Evolutionary conservation across 2,113 vertebrate genomes (phyloP).

Genomic region (Dipodomys stephensi): DNA sequence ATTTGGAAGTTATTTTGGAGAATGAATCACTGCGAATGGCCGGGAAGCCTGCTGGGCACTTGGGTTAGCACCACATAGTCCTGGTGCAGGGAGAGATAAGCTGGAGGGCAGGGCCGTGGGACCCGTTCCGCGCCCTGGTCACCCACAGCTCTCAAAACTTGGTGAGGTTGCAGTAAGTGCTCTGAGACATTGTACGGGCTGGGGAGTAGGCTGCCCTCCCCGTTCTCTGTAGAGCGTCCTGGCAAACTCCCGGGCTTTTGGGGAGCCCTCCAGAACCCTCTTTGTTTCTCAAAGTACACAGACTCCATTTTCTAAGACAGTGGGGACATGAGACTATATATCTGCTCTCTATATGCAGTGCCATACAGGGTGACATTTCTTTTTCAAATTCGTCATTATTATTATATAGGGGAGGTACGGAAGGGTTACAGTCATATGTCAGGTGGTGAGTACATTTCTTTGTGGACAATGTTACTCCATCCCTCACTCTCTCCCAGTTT

Average conservation of each 20-base stretch:
- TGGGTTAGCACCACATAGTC: accelerated
- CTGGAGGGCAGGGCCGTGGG: accelerated
- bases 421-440: no score
- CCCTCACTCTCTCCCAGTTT: no score
- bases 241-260: accelerated
- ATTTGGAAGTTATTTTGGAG: background rate
- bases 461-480: no score
- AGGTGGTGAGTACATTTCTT: no score
- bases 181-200: background rate
- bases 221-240: accelerated
- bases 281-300: background rate
- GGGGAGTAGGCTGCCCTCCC: background rate
- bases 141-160: accelerated
- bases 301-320: background rate
- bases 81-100: background rate
- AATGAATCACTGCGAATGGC: background rate
- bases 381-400: no score
- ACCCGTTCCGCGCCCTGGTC: accelerated
- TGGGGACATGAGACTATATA: background rate
- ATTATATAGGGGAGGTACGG: no score
- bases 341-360: background rate
- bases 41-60: background rate
- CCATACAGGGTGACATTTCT: no score
- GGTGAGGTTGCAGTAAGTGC: no score
- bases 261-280: background rate